phyloP scores from a whole-genome alignment of 2,113 vertebrate genomes.

The Stigmatopora nigra region DNA sequence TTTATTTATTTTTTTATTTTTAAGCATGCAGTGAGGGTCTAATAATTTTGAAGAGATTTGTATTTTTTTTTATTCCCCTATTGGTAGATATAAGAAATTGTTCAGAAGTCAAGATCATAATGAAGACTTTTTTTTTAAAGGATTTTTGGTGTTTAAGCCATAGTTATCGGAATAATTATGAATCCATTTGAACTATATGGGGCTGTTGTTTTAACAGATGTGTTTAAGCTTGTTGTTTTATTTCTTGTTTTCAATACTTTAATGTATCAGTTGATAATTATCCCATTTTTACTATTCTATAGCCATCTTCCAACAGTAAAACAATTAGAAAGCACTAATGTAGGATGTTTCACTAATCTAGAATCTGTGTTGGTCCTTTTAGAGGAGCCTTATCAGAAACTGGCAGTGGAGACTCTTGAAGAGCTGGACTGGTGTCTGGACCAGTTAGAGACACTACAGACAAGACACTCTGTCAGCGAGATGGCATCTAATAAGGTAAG shows the following conservation, averaged over 20 bases:
- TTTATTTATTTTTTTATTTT: no score
- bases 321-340: background rate
- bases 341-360: slow-evolving; percentile 2
- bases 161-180: no score
- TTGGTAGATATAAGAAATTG: no score
- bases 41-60: no score
- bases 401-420: slow-evolving; percentile 82
- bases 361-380: slow-evolving; percentile 25
- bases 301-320: background rate
- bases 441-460: slow-evolving; percentile 90
- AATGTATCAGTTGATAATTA: background rate
- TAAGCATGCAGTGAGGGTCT: no score
- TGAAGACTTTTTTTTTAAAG: no score
- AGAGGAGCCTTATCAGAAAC: slow-evolving; percentile 82
- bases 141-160: no score
- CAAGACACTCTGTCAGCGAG: slow-evolving; percentile 75
- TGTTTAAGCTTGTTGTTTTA: no score
- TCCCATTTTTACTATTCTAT: background rate
- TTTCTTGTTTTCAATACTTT: background rate
- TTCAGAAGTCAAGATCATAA: no score
- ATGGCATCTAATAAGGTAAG: slow-evolving; percentile 79
- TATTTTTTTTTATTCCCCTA: no score
- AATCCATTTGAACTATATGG: no score
- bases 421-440: slow-evolving; percentile 97
- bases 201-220: no score